These are phyloP conservation scores for Istiophorus platypterus DNA, from an alignment of 2,113 vertebrate species.

Conservation along the genomic window DNA sequence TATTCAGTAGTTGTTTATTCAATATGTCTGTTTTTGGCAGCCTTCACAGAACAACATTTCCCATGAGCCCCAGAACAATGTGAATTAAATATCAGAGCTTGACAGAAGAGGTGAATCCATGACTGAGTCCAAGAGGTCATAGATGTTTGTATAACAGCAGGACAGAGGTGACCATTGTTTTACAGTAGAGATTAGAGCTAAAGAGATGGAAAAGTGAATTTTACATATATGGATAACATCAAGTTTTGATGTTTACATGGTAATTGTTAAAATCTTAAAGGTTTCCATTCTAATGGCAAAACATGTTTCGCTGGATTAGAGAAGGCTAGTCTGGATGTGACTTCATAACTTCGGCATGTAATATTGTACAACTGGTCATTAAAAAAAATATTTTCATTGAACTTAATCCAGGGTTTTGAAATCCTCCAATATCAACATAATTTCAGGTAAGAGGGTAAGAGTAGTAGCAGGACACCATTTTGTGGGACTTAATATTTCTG, in stretches of 20 bases:
- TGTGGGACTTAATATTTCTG: not conserved
- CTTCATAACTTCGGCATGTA: not conserved
- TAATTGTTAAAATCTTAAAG: no score
- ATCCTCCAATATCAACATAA: no score
- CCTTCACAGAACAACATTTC: not conserved
- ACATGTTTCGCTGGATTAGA: no score
- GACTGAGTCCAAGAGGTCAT: not conserved
- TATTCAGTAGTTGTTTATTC: no score
- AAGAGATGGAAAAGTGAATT: not conserved
- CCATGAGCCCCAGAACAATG: not conserved
- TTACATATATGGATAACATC: not conserved
- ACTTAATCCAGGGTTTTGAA: not conserved
- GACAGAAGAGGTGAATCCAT: not conserved
- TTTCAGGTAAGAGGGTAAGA: not conserved
- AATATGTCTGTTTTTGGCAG: no score
- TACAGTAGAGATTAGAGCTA: no score
- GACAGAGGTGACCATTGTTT: not conserved
- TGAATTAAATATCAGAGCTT: not conserved
- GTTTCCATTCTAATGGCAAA: no score
- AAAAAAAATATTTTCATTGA: not conserved
- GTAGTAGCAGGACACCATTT: not conserved
- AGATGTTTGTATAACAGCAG: no score
- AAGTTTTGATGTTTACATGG: not conserved
- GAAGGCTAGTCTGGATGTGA: not conserved
- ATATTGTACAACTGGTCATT: no score